phyloP scores from a whole-genome alignment of 2,113 vertebrate species.

The Numenius arquata region DNA sequence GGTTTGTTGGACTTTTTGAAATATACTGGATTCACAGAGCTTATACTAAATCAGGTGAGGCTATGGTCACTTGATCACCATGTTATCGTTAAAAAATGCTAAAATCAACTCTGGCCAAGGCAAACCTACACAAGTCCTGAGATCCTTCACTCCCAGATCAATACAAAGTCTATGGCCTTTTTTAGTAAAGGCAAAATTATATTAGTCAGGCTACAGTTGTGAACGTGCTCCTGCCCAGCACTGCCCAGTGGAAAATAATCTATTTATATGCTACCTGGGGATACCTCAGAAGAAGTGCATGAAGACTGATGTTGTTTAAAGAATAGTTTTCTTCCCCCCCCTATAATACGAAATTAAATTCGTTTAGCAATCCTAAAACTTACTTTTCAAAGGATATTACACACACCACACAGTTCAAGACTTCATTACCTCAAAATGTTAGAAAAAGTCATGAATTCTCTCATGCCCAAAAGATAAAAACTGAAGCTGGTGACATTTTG shows the following conservation, averaged over 20 bases:
- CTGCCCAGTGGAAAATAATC: background rate
- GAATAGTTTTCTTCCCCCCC: background rate
- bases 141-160: background rate
- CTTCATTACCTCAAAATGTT: background rate
- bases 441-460: conserved; percentile 42
- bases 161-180: background rate
- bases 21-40: background rate
- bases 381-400: conserved; percentile 15
- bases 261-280: background rate
- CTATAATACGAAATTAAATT: background rate
- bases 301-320: background rate
- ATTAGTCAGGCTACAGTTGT: background rate
- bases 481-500: background rate
- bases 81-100: background rate
- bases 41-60: background rate
- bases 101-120: background rate
- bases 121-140: background rate
- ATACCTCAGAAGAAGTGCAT: background rate
- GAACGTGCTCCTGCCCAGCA: background rate
- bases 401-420: background rate
- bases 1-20: background rate
- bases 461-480: background rate
- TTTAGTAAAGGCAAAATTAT: background rate
- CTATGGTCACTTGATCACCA: background rate
- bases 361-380: background rate